phyloP scores from a whole-genome alignment of 2,113 vertebrate species.

The Nyctereutes procyonoides region DNA sequence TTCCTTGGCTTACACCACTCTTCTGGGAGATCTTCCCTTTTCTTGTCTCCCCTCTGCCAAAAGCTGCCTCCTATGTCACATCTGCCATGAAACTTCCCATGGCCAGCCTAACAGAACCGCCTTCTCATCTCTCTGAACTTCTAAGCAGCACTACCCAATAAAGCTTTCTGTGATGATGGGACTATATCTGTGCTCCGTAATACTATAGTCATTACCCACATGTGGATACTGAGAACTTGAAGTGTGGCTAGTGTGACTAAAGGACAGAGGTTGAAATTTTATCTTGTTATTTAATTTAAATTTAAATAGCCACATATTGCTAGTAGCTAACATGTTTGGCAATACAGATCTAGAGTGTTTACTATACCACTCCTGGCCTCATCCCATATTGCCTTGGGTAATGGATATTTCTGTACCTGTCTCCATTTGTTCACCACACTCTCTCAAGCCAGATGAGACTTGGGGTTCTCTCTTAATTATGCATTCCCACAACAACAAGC shows the following conservation, averaged over 20 bases:
- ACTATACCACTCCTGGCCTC: not conserved
- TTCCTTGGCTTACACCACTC: not conserved
- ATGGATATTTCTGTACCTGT: not conserved
- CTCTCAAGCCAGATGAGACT: not conserved
- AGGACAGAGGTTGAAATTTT: not conserved
- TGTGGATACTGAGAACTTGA: not conserved
- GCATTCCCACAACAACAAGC: not conserved
- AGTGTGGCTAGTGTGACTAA: not conserved
- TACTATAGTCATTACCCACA: not conserved
- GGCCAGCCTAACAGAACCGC: not conserved
- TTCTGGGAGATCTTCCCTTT: not conserved
- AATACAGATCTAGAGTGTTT: not conserved
- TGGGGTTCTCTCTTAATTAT: not conserved
- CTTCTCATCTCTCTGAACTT: not conserved
- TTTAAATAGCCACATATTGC: not conserved
- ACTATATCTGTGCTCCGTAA: accelerated
- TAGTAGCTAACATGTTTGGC: not conserved
- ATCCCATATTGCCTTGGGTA: not conserved
- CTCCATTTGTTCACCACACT: not conserved
- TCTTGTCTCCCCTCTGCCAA: not conserved
- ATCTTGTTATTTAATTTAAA: not conserved
- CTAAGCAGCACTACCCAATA: not conserved
- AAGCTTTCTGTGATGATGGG: not conserved
- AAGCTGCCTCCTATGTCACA: not conserved
- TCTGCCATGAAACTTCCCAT: not conserved